These are phyloP conservation scores for Dromas ardeola DNA, from an alignment of 2,113 vertebrate species.

Conservation along the genomic window DNA sequence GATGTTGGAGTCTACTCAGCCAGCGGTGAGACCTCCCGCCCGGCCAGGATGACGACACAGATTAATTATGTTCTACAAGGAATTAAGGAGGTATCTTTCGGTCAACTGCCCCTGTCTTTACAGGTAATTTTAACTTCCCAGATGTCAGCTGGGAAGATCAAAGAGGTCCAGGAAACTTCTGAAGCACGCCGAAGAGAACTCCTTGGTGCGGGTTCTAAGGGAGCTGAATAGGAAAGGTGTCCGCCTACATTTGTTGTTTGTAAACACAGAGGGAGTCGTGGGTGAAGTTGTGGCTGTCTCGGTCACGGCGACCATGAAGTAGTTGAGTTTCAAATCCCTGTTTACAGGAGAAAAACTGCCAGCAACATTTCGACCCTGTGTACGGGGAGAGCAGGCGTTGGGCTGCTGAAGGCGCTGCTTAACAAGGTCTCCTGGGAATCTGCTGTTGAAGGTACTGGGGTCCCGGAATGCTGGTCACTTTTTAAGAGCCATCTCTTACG, in stretches of 20 bases:
- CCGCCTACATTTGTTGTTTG: not conserved
- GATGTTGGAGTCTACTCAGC: not conserved
- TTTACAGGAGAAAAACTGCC: not conserved
- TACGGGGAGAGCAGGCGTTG: no score
- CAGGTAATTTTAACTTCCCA: not conserved
- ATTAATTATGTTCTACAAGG: not conserved
- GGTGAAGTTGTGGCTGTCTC: no score
- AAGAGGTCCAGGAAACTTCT: not conserved
- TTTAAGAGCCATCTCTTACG: no score
- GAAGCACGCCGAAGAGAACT: not conserved
- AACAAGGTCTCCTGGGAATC: not conserved
- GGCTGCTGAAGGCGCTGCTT: no score
- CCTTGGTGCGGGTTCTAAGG: not conserved
- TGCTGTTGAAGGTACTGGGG: not conserved
- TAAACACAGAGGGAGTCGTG: not conserved
- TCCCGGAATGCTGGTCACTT: no score
- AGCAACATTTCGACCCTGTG: no score
- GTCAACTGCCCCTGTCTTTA: not conserved
- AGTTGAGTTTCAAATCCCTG: not conserved
- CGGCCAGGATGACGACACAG: not conserved
- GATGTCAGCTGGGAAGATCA: no score
- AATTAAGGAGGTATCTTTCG: no score
- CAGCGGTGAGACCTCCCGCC: no score
- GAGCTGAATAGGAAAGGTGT: not conserved
- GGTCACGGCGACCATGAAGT: not conserved